Percentiles rank a stretch among this genome's conserved stretches.
Conservation (phyloP, 2,888 invertebrate genomes). For the Gnatocerus cornutus region DNA sequence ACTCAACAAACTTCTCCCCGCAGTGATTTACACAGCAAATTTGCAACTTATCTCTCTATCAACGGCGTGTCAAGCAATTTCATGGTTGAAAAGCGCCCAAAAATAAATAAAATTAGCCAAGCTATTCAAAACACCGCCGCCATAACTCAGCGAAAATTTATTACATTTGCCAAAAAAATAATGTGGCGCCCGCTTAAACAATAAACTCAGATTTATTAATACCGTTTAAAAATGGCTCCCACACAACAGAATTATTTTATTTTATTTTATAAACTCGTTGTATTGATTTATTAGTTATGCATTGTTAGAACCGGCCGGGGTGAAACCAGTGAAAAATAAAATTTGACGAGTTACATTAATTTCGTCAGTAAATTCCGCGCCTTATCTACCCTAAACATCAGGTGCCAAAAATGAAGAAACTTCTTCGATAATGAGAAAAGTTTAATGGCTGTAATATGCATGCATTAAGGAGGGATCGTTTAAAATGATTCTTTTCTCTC, state of each 20-base stretch:
- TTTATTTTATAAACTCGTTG: neutral
- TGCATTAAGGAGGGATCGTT: slow-evolving; percentile 44
- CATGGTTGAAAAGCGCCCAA: too few relatives aligned
- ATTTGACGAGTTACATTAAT: slow-evolving; percentile 43
- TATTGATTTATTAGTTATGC: neutral
- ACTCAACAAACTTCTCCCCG: too few relatives aligned
- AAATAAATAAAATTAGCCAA: neutral
- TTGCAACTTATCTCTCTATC: too few relatives aligned
- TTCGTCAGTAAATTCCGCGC: slow-evolving; percentile 43
- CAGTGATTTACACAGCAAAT: too few relatives aligned
- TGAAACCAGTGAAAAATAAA: slow-evolving; percentile 44
- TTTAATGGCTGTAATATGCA: slow-evolving; percentile 51
- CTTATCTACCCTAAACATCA: slow-evolving; percentile 50
- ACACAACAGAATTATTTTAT: neutral
- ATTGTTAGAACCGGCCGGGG: too few relatives aligned
- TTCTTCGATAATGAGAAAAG: slow-evolving; percentile 55
- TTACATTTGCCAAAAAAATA: slow-evolving; percentile 6
- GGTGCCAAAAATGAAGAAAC: slow-evolving; percentile 49
- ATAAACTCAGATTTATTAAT: slow-evolving; percentile 12
- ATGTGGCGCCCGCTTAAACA: neutral
- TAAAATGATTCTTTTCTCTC: slow-evolving; percentile 29
- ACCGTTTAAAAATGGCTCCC: neutral
- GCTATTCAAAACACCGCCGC: neutral
- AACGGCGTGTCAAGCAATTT: too few relatives aligned
- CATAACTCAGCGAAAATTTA: slow-evolving; percentile 8